Conservation (phyloP, 2,888 invertebrate genomes). For the Limnephilus marmoratus region DNA sequence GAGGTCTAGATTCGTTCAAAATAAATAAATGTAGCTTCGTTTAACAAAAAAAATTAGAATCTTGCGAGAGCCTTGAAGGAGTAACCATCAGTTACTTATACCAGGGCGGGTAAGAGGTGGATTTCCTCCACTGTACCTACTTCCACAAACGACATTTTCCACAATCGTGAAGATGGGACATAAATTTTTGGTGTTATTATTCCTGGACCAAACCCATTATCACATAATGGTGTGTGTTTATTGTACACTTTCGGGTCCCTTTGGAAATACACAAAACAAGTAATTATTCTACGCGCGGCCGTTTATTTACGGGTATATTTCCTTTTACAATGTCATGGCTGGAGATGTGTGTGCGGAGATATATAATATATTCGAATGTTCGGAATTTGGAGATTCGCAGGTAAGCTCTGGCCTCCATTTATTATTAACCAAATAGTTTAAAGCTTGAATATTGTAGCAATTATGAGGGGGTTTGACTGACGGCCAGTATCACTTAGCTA, state of each 20-base stretch:
- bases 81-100: too few relatives aligned
- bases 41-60: too few relatives aligned
- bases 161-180: constrained; percentile 13
- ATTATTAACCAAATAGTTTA: not conserved
- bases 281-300: not conserved
- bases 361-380: not conserved
- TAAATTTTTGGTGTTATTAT: constrained; percentile 25
- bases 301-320: constrained; percentile 1
- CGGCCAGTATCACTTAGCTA: too few relatives aligned
- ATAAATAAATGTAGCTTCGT: too few relatives aligned
- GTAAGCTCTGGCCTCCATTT: not conserved
- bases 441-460: not conserved
- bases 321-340: not conserved
- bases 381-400: not conserved
- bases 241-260: not conserved
- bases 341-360: not conserved
- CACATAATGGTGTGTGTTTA: constrained; percentile 34
- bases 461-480: too few relatives aligned
- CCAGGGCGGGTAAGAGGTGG: too few relatives aligned
- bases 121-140: not conserved
- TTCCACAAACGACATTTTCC: not conserved
- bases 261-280: constrained; percentile 39
- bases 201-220: constrained; percentile 31
- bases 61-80: too few relatives aligned
- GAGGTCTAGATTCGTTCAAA: too few relatives aligned